These are phyloP conservation scores for Lithophane ornitopus DNA, from an alignment of 2,888 invertebrate genomes.

Conservation along the genomic window DNA sequence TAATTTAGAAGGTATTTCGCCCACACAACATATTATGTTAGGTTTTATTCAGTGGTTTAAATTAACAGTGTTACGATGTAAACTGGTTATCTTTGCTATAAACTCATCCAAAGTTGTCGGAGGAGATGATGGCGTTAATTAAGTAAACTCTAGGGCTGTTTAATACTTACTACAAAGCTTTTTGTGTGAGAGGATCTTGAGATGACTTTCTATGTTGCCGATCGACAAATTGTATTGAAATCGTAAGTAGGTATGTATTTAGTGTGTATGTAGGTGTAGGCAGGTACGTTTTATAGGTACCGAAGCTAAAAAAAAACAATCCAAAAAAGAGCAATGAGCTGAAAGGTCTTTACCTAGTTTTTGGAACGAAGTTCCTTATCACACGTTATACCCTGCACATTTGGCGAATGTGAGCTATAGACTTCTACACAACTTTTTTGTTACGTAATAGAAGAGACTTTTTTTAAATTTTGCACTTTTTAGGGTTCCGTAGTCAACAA, in stretches of 20 bases:
- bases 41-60: conserved; percentile 43
- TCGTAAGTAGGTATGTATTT: no score
- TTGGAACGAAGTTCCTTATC: no score
- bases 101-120: conserved; percentile 64
- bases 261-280: no score
- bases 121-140: conserved; percentile 84
- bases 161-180: conserved; percentile 73
- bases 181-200: conserved; percentile 61
- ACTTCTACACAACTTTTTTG: no score
- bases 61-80: conserved; percentile 30
- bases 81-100: conserved; percentile 62
- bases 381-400: no score
- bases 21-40: conserved; percentile 40
- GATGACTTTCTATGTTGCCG: conserved; percentile 30
- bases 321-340: not conserved
- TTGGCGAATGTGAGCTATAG: no score
- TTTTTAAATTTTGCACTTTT: no score
- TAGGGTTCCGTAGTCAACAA: no score
- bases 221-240: conserved; percentile 5
- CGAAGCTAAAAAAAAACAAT: not conserved
- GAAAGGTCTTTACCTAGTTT: not conserved
- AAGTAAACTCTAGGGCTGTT: conserved; percentile 80
- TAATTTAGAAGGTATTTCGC: conserved; percentile 47
- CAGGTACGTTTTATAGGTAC: not conserved
- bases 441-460: no score